Base-by-base conservation (phyloP, 2,797 vertebrate species). In the Leuciscus waleckii region DNA sequence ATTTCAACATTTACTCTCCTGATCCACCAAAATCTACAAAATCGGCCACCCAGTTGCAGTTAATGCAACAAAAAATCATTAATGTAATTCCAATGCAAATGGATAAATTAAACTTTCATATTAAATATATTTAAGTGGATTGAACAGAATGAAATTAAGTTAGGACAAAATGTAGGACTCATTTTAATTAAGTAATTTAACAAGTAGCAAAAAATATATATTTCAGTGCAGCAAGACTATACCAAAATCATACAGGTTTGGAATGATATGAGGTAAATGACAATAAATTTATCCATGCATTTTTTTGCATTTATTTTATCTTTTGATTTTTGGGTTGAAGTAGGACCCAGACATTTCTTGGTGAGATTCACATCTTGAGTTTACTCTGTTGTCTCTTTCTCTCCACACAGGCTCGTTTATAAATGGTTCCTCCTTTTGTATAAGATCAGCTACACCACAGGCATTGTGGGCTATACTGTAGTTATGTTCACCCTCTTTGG, bases 401-500 rank as follows among this genome's bases (percentile, higher is more conserved):
- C 39, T 85, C 41, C 46, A 17, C 63, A 43, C 80, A 99, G 98
- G 93, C 92, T 99, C 94, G 98, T 99, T 88, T 99, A 99, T 91
- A 99, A 99, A 90, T 99, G 98, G 98, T 99, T 99, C 90, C 96
- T 99, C 10, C 95, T 99, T 0, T 96, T 99, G 89, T 99, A 99
- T 94, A 99, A 99, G 93, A 97, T 99, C 92, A 99, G 98, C 92
- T 99, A 99, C 43, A 96, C 96, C 87, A 98, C 96, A 0, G 98
- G 98, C 32, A 99, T 99, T 1, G 93, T 97, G 81, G 98, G 98
- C 79, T 99, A 99, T 92, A 95, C 94, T 87, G 97, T 98, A 5
- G 97, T 99, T 87, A 99, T 99, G 98, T 99, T 99, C 91, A 99
- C 98, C 2, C 97, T 99, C 82, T 99, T 99, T 90, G 98, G 98